phyloP scores from a whole-genome alignment of 2,888 invertebrate species.

The Melolontha melolontha region DNA sequence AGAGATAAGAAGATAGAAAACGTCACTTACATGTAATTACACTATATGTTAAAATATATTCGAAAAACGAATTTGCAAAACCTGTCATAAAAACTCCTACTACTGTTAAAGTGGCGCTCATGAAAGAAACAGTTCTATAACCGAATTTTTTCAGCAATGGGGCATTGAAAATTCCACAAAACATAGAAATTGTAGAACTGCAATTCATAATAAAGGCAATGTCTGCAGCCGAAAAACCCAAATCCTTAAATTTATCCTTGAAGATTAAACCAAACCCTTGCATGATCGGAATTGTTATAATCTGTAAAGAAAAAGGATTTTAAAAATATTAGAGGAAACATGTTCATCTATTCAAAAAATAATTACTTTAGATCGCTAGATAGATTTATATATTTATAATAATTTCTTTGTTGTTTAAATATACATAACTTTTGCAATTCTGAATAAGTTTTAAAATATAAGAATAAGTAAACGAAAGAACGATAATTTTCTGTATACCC shows the following conservation, averaged over 20 bases:
- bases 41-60: slow-evolving; percentile 75
- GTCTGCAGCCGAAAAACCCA: slow-evolving; percentile 72
- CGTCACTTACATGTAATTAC: slow-evolving; percentile 75
- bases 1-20: slow-evolving; percentile 3
- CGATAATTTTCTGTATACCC: no score
- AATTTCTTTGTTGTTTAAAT: no score
- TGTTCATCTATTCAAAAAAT: not conserved
- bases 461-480: no score
- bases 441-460: no score
- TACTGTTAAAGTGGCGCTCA: slow-evolving; percentile 69
- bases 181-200: slow-evolving; percentile 78
- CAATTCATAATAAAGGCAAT: slow-evolving; percentile 74
- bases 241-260: slow-evolving; percentile 71
- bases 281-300: slow-evolving; percentile 64
- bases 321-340: not conserved
- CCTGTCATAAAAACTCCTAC: slow-evolving; percentile 72
- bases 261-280: slow-evolving; percentile 76
- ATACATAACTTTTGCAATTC: no score
- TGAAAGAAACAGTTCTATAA: slow-evolving; percentile 74
- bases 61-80: slow-evolving; percentile 68
- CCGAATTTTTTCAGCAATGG: slow-evolving; percentile 73
- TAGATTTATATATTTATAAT: no score
- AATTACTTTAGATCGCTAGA: no score
- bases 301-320: slow-evolving; percentile 52
- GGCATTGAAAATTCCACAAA: slow-evolving; percentile 75